phyloP scores from a whole-genome alignment of 2,113 vertebrate genomes.

The Petrocephalus microphthalmus region DNA sequence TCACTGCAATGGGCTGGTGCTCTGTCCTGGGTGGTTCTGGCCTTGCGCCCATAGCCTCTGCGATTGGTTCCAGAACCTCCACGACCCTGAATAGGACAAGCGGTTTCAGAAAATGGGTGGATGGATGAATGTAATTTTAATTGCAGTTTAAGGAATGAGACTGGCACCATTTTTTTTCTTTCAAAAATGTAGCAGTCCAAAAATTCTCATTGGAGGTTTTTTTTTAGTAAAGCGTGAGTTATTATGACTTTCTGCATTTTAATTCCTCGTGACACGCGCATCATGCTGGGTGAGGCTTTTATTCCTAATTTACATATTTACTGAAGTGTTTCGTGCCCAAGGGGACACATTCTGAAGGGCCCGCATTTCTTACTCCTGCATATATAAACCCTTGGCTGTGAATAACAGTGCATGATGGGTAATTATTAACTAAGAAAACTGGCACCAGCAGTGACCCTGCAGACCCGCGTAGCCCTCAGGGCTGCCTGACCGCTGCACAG shows the following conservation, averaged over 20 bases:
- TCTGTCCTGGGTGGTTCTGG: too few species aligned
- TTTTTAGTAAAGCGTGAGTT: neutral
- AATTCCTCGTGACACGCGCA: neutral
- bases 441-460: neutral
- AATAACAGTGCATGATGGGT: neutral
- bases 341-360: neutral
- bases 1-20: neutral
- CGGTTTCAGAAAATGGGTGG: too few species aligned
- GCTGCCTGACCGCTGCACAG: neutral
- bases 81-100: too few species aligned
- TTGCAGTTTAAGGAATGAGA: neutral
- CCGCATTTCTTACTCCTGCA: neutral
- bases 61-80: too few species aligned
- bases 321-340: neutral
- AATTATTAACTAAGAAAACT: neutral
- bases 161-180: neutral
- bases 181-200: neutral
- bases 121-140: too few species aligned
- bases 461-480: neutral
- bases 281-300: neutral
- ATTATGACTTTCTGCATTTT: neutral
- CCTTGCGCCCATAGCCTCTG: too few species aligned
- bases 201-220: neutral
- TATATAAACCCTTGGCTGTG: neutral
- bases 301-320: slow-evolving; percentile 1